Conservation (phyloP, 1,140 invertebrate species). For the Pogonus chalceus region DNA sequence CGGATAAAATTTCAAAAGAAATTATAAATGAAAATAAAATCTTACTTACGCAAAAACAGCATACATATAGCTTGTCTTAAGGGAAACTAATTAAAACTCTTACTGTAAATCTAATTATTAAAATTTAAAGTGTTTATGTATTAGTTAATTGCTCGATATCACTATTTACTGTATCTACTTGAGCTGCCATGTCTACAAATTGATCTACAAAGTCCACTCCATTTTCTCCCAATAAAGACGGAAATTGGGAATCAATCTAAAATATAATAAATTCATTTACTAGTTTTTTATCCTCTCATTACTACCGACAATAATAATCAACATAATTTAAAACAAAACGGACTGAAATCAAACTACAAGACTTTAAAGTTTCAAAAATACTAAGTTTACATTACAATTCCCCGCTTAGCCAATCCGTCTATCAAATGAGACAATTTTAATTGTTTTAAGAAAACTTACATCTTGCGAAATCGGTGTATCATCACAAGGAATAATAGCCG, state of each 20-base stretch:
- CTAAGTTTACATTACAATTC: too few species aligned
- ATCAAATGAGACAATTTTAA: too few species aligned
- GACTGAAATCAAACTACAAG: too few species aligned
- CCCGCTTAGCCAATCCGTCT: too few species aligned
- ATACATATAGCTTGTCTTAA: not conserved
- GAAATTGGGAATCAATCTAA: slow-evolving; percentile 3
- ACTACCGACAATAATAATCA: too few species aligned
- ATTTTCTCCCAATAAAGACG: slow-evolving; percentile 2
- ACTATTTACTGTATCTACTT: not conserved
- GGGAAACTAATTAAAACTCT: not conserved
- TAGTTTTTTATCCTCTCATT: not conserved
- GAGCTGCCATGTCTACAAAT: not conserved
- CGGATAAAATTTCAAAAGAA: too few species aligned
- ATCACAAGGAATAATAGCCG: slow-evolving; percentile 22
- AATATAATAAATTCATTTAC: not conserved
- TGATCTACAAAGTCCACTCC: not conserved
- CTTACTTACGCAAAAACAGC: too few species aligned
- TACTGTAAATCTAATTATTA: not conserved
- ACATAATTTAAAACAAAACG: too few species aligned
- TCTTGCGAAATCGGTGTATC: slow-evolving; percentile 28
- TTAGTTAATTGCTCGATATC: not conserved
- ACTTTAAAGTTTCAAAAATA: too few species aligned
- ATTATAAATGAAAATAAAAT: too few species aligned
- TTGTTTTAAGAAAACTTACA: slow-evolving; percentile 31
- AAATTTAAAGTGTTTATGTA: not conserved